These are phyloP conservation scores for Meiosimyza decipiens DNA, from an alignment of 2,888 invertebrate genomes.

Conservation along the genomic window DNA sequence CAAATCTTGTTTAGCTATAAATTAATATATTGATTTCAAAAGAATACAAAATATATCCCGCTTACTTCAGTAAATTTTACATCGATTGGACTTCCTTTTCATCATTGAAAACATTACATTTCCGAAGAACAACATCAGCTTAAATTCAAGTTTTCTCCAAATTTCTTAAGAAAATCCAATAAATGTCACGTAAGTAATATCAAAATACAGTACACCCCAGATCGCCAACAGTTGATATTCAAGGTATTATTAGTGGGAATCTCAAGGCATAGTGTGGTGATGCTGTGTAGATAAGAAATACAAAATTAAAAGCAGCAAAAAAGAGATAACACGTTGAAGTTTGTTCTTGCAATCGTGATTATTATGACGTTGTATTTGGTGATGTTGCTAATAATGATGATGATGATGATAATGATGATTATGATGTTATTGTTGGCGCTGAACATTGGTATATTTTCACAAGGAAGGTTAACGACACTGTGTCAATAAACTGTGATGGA, in stretches of 20 bases:
- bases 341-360: background rate
- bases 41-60: too few relatives aligned
- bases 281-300: conserved; percentile 19
- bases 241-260: background rate
- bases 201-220: too few relatives aligned
- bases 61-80: too few relatives aligned
- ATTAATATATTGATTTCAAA: too few relatives aligned
- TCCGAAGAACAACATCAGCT: too few relatives aligned
- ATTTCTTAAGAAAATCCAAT: too few relatives aligned
- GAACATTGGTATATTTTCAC: conserved; percentile 53
- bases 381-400: conserved; percentile 9
- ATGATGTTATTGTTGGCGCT: conserved; percentile 20
- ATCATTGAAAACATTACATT: too few relatives aligned
- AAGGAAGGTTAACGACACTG: conserved; percentile 62
- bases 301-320: background rate
- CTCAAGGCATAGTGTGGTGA: background rate
- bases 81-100: too few relatives aligned
- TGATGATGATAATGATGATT: conserved; percentile 9
- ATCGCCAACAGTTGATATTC: background rate
- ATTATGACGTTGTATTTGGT: conserved; percentile 13
- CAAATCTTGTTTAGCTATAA: too few relatives aligned
- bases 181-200: too few relatives aligned
- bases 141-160: too few relatives aligned
- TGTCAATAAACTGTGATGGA: conserved; percentile 55
- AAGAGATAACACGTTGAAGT: conserved; percentile 4